A percentile compares a stretch with the other conserved stretches of the same genome.
These are phyloP conservation scores for Nemotelus pantherinus DNA, from an alignment of 2,888 invertebrate genomes.

Conservation along the genomic window DNA sequence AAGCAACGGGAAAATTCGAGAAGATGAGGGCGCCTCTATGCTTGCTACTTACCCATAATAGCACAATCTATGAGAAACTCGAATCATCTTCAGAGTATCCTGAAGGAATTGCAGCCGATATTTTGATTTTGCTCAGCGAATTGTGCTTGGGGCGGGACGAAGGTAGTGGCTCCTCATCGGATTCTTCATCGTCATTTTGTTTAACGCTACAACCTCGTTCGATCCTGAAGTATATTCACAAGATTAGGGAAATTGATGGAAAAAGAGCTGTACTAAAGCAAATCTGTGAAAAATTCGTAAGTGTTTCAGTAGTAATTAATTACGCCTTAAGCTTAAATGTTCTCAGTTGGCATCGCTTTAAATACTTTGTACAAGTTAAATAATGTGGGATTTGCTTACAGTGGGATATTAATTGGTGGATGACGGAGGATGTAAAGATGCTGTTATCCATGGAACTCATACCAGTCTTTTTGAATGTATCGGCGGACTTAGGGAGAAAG, in stretches of 20 bases:
- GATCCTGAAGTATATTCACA: constrained; percentile 22
- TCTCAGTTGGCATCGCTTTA: not conserved
- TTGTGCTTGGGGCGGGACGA: constrained; percentile 55
- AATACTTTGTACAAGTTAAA: not conserved
- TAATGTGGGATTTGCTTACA: constrained; percentile 26
- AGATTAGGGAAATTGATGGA: constrained; percentile 27
- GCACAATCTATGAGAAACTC: constrained; percentile 61
- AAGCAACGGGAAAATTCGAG: constrained; percentile 59
- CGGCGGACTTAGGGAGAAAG: not conserved
- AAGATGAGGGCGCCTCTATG: constrained; percentile 60
- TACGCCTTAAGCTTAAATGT: not conserved
- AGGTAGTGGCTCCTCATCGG: constrained; percentile 53
- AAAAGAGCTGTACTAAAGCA: constrained; percentile 17
- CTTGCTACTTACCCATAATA: constrained; percentile 59
- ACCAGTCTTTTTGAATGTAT: not conserved
- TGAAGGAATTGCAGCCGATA: constrained; percentile 56
- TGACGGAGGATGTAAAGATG: constrained; percentile 29
- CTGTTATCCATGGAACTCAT: constrained; percentile 22
- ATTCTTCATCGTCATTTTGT: not conserved
- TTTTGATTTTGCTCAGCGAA: constrained; percentile 59
- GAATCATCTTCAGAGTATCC: constrained; percentile 52
- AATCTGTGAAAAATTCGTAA: constrained; percentile 42
- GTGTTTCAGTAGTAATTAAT: constrained; percentile 30
- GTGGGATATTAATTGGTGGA: constrained; percentile 40
- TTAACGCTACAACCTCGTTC: constrained; percentile 30